phyloP scores from a whole-genome alignment of 2,113 vertebrate species.

The Amblyornis subalaris region DNA sequence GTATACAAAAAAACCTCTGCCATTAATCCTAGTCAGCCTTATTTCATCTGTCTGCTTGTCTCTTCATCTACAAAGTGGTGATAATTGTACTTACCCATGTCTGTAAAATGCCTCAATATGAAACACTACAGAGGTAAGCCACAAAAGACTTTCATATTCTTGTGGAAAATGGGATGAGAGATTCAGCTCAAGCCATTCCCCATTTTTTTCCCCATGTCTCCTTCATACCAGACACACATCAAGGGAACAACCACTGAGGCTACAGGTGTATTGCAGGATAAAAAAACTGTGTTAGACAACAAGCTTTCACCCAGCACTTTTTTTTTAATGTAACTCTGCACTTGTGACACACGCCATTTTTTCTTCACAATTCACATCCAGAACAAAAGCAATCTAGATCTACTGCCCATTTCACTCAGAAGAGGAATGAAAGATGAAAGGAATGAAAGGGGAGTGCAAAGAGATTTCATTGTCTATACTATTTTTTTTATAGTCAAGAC shows the following conservation, averaged over 20 bases:
- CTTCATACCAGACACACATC: constrained; percentile 15
- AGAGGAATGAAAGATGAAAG: neutral
- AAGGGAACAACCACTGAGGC: constrained; percentile 6
- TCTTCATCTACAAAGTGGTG: neutral
- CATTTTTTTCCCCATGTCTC: neutral
- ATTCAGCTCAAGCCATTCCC: neutral
- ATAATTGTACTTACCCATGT: constrained; percentile 38
- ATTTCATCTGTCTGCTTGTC: neutral
- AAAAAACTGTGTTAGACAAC: neutral
- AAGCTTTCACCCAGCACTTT: constrained; percentile 18
- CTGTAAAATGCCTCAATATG: neutral
- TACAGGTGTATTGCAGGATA: neutral
- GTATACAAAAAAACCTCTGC: neutral
- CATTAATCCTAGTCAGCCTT: neutral
- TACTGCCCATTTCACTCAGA: constrained; percentile 25
- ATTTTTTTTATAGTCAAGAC: neutral
- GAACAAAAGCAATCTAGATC: neutral
- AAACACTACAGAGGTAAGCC: constrained; percentile 21
- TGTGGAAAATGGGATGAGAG: neutral
- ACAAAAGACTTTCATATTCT: neutral
- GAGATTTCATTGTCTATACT: neutral
- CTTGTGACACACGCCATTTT: neutral
- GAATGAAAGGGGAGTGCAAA: neutral
- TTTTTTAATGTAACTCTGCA: neutral
- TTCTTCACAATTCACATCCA: constrained; percentile 18